Evolutionary conservation across 2,888 invertebrate species (phyloP), one percentile per base, ranked within the genome.

Genomic region (Emmelina monodactyla): DNA sequence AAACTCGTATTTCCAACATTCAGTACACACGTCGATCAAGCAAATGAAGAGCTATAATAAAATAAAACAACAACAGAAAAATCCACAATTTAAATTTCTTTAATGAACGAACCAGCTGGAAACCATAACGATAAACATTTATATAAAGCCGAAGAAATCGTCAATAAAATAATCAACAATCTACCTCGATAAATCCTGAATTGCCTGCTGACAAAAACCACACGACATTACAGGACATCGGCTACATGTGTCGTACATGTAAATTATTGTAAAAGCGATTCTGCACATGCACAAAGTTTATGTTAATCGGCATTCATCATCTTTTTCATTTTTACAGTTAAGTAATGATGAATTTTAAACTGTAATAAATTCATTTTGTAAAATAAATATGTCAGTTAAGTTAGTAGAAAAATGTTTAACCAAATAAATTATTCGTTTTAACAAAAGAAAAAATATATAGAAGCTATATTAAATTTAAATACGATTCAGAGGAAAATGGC

Each of bases 191-290:
- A 76, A 73, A 73, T 73, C 56, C 58, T 55, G 53, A 67, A 71
- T 72, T 68, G 62, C 72, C 67, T 57, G 69, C 71, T 70, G 71
- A 75, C 71, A 69, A 67, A 68, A 65, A 53, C 62, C 59, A 64
- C 65, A 65, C 55, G 53, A 58, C 54, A 53, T 55, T 64, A 64
- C 62, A 63, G 54, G 53, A 54, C 65, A 70, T 73, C 67, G 69
- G 58, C 67, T 68, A 68, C 64, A 59, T 47, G 46, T 61, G 65
- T 65, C 61, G 51, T 55, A 59, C 59, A 55, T 48, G 49, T 59
- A 57, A 58, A 69, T 70, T 69, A 72, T 71, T 65, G 66, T 64
- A 54, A 61, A 54, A 25, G 25, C 25, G 25, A 25, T 25, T 25
- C 11, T 25, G 25, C 25, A 25, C 25, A 25, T 25, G 25, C 25